phyloP scores from a whole-genome alignment of 2,113 vertebrate species.

The Notechis scutatus region DNA sequence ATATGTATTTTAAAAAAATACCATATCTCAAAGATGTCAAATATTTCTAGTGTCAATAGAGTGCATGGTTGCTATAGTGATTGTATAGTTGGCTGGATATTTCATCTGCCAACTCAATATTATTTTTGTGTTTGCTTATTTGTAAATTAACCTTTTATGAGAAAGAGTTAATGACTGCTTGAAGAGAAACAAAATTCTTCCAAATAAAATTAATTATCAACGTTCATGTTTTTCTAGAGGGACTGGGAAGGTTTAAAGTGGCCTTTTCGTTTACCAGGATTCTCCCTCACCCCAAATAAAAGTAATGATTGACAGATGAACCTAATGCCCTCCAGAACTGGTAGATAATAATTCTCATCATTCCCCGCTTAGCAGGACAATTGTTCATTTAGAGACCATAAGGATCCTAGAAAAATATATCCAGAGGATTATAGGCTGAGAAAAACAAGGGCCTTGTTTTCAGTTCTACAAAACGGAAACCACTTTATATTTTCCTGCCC shows the following conservation, averaged over 20 bases:
- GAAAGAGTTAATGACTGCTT: background rate
- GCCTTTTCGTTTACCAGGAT: background rate
- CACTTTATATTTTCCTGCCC: background rate
- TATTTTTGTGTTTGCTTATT: conserved; percentile 49
- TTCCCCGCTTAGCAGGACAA: background rate
- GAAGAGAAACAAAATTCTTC: background rate
- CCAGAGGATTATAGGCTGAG: background rate
- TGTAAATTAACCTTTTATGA: conserved; percentile 36
- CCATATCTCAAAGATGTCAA: conserved; percentile 26
- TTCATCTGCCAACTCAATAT: conserved; percentile 37
- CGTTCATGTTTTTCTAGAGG: background rate
- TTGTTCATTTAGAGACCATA: background rate
- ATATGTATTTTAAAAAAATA: background rate
- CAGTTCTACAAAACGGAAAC: background rate
- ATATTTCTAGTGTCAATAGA: conserved; percentile 33
- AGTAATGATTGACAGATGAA: background rate
- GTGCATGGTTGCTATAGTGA: conserved; percentile 57
- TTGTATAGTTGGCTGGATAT: conserved; percentile 42
- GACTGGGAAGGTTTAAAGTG: background rate
- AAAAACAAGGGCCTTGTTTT: background rate
- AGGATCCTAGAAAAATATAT: background rate
- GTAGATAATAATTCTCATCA: background rate
- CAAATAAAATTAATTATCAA: background rate
- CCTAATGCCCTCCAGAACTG: background rate
- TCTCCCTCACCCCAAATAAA: background rate